Evolutionary conservation across 2,888 invertebrate genomes (phyloP), one percentile per base, ranked within the genome.

Genomic region (Oscheius sp.): DNA sequence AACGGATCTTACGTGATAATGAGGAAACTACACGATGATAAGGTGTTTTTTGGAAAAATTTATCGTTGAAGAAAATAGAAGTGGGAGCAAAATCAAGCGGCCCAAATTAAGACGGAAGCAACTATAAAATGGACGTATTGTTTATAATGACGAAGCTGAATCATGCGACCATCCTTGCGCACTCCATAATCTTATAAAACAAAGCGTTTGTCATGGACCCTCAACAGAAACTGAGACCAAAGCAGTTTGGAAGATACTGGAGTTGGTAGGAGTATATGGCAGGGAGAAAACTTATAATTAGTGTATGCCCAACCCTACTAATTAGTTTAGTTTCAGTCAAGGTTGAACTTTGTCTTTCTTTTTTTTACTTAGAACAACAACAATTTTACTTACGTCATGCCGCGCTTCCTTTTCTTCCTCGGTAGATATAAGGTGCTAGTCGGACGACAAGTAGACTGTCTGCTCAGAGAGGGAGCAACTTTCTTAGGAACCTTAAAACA

Each of bases 341-440:
- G 37, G 32, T 35, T 42, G 11, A 9, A 11, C 37, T 13, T 60
- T 60, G n/a, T 3, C n/a, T 60, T 47, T 2, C 21, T 47, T n/a
- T 33, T 7, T 29, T 21, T 32, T 58, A 13, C 3, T 33, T 58
- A 7, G 10, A 57, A 57, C 13, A 57, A 58, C 4, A 58, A 48
- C 10, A n/a, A 53, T 13, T 53, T 35, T 2, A 58, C 70, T 70
- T 37, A 70, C 59, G 70, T 48, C 58, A 70, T 59, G 3, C 70
- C 70, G 5, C 58, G 50, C 50, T 70, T 70, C 51, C 53, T 48
- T 71, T 78, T 83, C 70, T 81, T 83, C 35, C 75, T 72, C 47
- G 84, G 84, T 55, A 84, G 60, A 72, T 84, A 84, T 13, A 84
- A 74, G 47, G 81, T 81, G 71, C 80, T 82, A 11, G 82, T 78